phyloP scores from a whole-genome alignment of 2,113 vertebrate species.

The Verasper variegatus region DNA sequence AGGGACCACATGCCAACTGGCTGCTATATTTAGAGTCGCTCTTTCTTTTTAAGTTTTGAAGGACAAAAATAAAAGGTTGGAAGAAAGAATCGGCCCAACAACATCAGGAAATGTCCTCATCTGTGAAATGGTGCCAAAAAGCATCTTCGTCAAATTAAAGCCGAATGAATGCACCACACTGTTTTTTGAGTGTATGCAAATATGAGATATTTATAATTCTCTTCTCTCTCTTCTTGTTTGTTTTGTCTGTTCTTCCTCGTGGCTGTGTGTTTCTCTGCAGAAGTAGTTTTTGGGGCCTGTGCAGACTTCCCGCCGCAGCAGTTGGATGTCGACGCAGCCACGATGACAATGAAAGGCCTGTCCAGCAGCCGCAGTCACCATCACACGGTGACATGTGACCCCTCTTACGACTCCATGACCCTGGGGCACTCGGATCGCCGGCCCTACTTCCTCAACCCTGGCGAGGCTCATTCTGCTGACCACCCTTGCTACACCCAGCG shows the following conservation, averaged over 20 bases:
- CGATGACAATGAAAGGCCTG: slow-evolving; percentile 94
- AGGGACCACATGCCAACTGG: slow-evolving; percentile 57
- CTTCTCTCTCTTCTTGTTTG: slow-evolving; percentile 44
- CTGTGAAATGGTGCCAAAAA: slow-evolving; percentile 39
- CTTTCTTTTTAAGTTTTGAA: slow-evolving; percentile 63
- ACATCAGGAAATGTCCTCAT: slow-evolving; percentile 44
- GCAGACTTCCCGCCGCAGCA: slow-evolving; percentile 60
- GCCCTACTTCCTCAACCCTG: slow-evolving; percentile 89
- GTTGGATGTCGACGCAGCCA: slow-evolving; percentile 60
- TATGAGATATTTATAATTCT: slow-evolving; percentile 65
- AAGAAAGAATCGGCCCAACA: slow-evolving; percentile 42
- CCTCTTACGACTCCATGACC: slow-evolving; percentile 85
- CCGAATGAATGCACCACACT: slow-evolving; percentile 16
- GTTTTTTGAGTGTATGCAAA: slow-evolving; percentile 48
- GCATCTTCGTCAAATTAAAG: slow-evolving; percentile 49
- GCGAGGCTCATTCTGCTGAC: slow-evolving; percentile 86
- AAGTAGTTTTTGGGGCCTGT: slow-evolving; percentile 58
- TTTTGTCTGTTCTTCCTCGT: slow-evolving; percentile 55
- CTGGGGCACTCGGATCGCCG: slow-evolving; percentile 87
- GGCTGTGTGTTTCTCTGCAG: slow-evolving; percentile 48
- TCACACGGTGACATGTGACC: slow-evolving; percentile 91
- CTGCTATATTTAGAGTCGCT: slow-evolving; percentile 71
- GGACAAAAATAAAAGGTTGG: slow-evolving; percentile 55
- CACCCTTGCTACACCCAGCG: slow-evolving; percentile 80
- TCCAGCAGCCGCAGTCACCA: slow-evolving; percentile 93